These are phyloP conservation scores for Acipenser transmontanus DNA, from an alignment of 2,797 vertebrate genomes.

Conservation along the genomic window DNA sequence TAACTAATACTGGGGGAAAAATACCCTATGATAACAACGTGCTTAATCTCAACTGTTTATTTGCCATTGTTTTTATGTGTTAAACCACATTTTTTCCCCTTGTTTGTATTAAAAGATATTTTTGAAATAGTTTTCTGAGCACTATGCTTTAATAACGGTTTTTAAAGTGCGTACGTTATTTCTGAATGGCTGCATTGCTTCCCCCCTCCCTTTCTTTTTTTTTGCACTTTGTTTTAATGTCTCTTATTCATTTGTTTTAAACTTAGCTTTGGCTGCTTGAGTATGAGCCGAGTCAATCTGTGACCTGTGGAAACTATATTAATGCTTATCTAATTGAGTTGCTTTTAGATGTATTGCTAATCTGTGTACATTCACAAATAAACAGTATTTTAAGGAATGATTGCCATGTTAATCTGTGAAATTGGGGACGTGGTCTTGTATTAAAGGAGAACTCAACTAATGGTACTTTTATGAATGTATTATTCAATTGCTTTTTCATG, in stretches of 20 bases:
- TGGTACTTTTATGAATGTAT: not conserved
- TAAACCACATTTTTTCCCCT: constrained; percentile 53
- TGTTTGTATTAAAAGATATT: constrained; percentile 60
- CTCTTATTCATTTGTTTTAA: constrained; percentile 54
- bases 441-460: constrained; percentile 6
- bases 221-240: constrained; percentile 81
- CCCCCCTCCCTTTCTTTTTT: not conserved
- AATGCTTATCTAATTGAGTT: constrained; percentile 89
- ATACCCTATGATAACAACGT: constrained; percentile 45
- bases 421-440: constrained; percentile 4
- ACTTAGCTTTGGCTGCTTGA: constrained; percentile 55
- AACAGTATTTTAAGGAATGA: constrained; percentile 82
- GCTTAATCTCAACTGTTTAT: constrained; percentile 40
- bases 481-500: not conserved
- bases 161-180: constrained; percentile 53
- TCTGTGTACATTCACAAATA: constrained; percentile 98
- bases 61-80: constrained; percentile 43
- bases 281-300: constrained; percentile 86
- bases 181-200: constrained; percentile 76
- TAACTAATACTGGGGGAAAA: constrained; percentile 44
- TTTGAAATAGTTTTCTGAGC: constrained; percentile 73
- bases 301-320: constrained; percentile 96
- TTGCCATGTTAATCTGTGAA: constrained; percentile 40
- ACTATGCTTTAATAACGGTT: constrained; percentile 73
- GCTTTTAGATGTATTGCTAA: constrained; percentile 97